A percentile compares a stretch with the other conserved stretches of the same genome.
These are phyloP conservation scores for Cephonodes hylas DNA, from an alignment of 2,888 invertebrate genomes.

Conservation along the genomic window DNA sequence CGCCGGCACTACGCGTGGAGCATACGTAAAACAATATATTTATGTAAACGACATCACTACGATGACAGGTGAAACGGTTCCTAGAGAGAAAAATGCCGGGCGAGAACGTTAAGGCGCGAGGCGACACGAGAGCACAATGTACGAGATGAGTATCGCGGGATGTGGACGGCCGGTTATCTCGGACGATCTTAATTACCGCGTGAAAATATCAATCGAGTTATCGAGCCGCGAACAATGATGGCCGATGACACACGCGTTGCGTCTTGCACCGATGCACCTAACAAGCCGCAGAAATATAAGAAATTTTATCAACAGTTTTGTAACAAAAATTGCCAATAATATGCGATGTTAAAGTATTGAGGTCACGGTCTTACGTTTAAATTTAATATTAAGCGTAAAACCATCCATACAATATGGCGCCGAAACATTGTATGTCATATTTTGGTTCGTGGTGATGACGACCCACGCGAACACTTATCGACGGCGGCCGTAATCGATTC, in stretches of 20 bases:
- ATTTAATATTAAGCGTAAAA: no score
- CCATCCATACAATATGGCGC: no score
- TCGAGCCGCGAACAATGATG: conserved; percentile 71
- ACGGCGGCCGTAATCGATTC: conserved; percentile 58
- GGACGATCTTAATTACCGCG: conserved; percentile 71
- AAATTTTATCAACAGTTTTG: no score
- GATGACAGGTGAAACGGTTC: conserved; percentile 71
- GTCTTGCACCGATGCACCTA: neutral
- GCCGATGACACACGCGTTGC: conserved; percentile 44
- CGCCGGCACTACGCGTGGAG: no score
- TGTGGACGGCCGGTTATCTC: conserved; percentile 56
- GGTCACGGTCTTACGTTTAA: no score
- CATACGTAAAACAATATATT: conserved; percentile 72
- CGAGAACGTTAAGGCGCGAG: conserved; percentile 56
- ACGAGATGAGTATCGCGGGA: neutral
- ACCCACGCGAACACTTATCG: conserved; percentile 6
- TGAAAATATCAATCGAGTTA: conserved; percentile 75
- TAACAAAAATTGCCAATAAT: no score
- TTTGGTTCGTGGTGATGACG: conserved; percentile 40
- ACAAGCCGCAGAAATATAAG: no score
- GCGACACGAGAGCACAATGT: conserved; percentile 25
- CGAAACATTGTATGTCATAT: neutral
- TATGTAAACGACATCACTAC: conserved; percentile 59
- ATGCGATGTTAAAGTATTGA: no score
- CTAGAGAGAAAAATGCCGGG: conserved; percentile 59